A percentile compares a stretch with the other conserved stretches of the same genome.
phyloP scores from a whole-genome alignment of 2,113 vertebrate genomes.

The Butastur rufipennis region DNA sequence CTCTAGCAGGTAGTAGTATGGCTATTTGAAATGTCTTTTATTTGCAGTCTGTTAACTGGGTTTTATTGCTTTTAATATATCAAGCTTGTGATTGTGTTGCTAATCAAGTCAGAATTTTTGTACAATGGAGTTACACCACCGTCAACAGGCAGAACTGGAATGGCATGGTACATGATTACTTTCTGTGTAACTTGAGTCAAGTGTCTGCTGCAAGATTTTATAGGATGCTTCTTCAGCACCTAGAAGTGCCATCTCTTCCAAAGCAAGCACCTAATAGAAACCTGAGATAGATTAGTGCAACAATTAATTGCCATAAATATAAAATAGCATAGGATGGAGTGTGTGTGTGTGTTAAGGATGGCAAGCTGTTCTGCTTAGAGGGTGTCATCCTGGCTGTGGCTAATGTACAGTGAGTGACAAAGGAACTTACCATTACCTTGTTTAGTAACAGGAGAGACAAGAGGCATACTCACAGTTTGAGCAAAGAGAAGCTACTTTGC shows the following conservation, averaged over 20 bases:
- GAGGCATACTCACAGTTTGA: background rate
- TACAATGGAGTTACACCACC: background rate
- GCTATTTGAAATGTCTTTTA: background rate
- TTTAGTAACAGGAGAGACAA: background rate
- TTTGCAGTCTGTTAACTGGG: background rate
- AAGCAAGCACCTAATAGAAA: background rate
- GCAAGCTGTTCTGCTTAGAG: background rate
- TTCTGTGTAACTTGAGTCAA: background rate
- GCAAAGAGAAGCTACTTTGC: background rate
- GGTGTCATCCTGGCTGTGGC: background rate
- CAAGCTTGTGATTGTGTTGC: background rate
- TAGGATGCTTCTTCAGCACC: background rate
- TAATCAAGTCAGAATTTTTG: background rate
- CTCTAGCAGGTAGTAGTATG: background rate
- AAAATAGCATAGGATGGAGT: background rate
- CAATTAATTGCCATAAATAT: too few species aligned
- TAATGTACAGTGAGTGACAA: background rate
- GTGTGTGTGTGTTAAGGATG: background rate
- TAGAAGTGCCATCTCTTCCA: background rate
- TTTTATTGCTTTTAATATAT: background rate
- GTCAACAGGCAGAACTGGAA: background rate
- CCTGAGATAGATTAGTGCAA: background rate
- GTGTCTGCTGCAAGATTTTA: background rate
- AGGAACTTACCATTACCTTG: background rate
- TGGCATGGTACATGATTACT: rapidly evolving